phyloP scores from a whole-genome alignment of 2,113 vertebrate species.

The Holacanthus passer region DNA sequence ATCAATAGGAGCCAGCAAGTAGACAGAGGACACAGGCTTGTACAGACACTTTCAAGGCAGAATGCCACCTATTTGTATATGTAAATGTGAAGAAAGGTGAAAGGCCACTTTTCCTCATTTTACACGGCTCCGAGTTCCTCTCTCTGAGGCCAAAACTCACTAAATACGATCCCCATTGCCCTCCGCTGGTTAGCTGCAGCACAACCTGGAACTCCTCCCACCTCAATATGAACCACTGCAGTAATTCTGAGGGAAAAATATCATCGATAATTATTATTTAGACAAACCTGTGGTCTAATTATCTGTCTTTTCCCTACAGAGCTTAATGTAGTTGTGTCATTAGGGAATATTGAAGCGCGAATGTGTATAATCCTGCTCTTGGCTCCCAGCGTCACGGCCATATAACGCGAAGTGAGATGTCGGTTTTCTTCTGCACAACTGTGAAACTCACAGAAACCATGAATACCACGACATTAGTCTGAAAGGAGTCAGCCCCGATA shows the following conservation, averaged over 20 bases:
- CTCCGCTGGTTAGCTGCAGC: conserved; percentile 16
- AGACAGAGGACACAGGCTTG: conserved; percentile 8
- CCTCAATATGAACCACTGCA: neutral
- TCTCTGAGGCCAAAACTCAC: conserved; percentile 9
- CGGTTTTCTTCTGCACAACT: neutral
- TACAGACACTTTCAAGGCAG: neutral
- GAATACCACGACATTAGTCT: neutral
- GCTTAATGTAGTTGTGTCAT: neutral
- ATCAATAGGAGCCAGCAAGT: conserved; percentile 55
- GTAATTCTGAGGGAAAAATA: neutral
- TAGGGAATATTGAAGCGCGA: neutral
- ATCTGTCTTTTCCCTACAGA: neutral
- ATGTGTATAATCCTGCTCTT: neutral
- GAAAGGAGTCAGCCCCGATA: neutral
- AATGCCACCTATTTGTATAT: neutral
- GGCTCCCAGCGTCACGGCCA: neutral
- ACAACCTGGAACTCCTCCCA: conserved; percentile 20
- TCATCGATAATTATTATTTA: neutral
- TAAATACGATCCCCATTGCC: conserved; percentile 4
- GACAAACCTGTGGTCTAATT: neutral
- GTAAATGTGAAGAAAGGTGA: neutral
- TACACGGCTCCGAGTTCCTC: neutral
- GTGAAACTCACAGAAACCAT: conserved; percentile 1
- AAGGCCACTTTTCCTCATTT: neutral
- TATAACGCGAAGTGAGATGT: neutral